A percentile compares a stretch with the other conserved stretches of the same genome.
Evolutionary conservation across 2,113 vertebrate species (phyloP).

Genomic region (Okapia johnstoni): DNA sequence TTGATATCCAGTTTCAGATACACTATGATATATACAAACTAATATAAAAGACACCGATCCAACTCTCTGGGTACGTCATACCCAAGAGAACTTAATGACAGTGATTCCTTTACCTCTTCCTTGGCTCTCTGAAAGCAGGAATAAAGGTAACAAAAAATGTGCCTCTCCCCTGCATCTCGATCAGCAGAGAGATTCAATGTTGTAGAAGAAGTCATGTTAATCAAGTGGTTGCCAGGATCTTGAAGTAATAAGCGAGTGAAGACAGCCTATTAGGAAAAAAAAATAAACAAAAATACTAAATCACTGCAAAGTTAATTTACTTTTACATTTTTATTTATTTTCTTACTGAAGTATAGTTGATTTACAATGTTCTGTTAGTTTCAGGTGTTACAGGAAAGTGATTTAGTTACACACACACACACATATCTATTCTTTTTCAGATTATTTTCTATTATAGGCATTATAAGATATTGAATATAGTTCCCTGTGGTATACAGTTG

Average conservation of each 20-base stretch:
- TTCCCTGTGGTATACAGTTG: neutral
- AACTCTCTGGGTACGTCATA: neutral
- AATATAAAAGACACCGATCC: neutral
- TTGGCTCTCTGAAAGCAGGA: conserved; percentile 94
- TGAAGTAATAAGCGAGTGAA: conserved; percentile 92
- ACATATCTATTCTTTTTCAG: neutral
- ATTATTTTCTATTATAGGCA: neutral
- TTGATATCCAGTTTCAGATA: neutral
- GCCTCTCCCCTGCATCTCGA: conserved; percentile 93
- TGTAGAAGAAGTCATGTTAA: conserved; percentile 92
- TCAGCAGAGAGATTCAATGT: conserved; percentile 93
- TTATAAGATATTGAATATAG: neutral
- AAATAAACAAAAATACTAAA: neutral
- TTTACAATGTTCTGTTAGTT: neutral
- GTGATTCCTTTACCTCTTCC: conserved; percentile 87
- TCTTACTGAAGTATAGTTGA: neutral
- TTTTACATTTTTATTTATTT: neutral
- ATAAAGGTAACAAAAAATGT: conserved; percentile 92
- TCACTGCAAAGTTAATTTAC: neutral
- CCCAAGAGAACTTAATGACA: neutral
- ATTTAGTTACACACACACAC: neutral
- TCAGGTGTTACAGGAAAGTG: neutral
- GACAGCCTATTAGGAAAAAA: conserved; percentile 84
- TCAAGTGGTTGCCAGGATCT: conserved; percentile 93
- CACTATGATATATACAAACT: neutral